A percentile compares a stretch with the other conserved stretches of the same genome.
Conservation (phyloP, 2,797 vertebrate genomes). For the Menidia menidia region DNA sequence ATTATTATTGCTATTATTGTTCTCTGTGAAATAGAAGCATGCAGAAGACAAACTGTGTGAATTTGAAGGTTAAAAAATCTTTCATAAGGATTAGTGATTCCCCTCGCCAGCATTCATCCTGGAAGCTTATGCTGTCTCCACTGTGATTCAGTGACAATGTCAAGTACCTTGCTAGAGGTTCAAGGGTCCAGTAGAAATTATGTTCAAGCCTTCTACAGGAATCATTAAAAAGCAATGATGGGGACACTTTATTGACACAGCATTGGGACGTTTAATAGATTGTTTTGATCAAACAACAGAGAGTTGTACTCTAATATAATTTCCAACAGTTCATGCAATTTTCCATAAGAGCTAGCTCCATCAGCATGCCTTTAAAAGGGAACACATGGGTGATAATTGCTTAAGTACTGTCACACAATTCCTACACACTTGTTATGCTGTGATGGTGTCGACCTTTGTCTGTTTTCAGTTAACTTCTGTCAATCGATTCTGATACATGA, state of each 20-base stretch:
- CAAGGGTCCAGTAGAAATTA: constrained; percentile 45
- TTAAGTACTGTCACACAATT: constrained; percentile 63
- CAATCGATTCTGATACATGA: constrained; percentile 82
- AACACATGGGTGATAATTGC: constrained; percentile 56
- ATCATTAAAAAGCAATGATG: constrained; percentile 48
- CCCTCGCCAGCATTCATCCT: constrained; percentile 43
- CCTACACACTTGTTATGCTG: constrained; percentile 76
- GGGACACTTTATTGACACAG: constrained; percentile 66
- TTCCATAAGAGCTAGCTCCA: constrained; percentile 72
- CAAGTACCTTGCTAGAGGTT: constrained; percentile 48
- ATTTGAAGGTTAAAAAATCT: constrained; percentile 37
- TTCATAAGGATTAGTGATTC: constrained; percentile 54
- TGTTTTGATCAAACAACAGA: constrained; percentile 41
- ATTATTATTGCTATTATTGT: constrained; percentile 79
- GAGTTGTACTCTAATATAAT: constrained; percentile 49
- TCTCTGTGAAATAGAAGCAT: constrained; percentile 59
- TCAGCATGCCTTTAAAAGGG: constrained; percentile 64
- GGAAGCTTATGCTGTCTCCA: constrained; percentile 45
- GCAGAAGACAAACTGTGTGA: constrained; percentile 49
- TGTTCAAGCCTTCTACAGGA: constrained; percentile 41
- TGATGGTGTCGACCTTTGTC: constrained; percentile 81
- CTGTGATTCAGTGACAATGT: constrained; percentile 52
- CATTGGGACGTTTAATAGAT: constrained; percentile 46
- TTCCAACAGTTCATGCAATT: constrained; percentile 66
- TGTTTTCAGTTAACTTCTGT: constrained; percentile 84